Evolutionary conservation across 2,888 invertebrate species (phyloP), one percentile per base, ranked within the genome.

Genomic region (Aquatica leii): DNA sequence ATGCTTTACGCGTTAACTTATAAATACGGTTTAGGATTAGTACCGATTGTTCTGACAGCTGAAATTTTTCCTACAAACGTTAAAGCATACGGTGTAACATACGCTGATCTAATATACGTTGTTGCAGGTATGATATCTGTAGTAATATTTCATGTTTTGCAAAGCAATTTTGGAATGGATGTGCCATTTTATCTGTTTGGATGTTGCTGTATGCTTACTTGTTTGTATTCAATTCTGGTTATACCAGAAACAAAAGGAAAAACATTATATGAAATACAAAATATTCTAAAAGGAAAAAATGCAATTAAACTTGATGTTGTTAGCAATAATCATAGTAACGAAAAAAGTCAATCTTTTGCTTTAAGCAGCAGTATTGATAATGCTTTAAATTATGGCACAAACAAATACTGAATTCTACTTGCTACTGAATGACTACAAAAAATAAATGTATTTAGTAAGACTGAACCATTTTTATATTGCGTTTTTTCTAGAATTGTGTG

Each of bases 41-140:
- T 81, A 0, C 81, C 81, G 0, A 80, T 81, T 50, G 78, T 81
- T 11, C 72, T 81, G 9, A 46, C 20, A 6, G 17, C 46, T 4
- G 46, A 46, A n/a, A 9, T 46, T 9, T 46, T 82, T 62, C 79
- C 82, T 1, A 77, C 81, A 1, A 78, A 78, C 37, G 75, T 82
- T 14, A 82, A 82, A 73, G 81, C 81, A 1, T 75, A 79, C 62
- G 80, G 80, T 2, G 80, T 80, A 79, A 79, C 81, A 0, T 50
- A 78, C 24, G 74, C 80, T 1, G 81, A 81, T 61, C 74, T 74
- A 1, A 75, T 77, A 67, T 81, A 79, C 61, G 79, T 80, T 0
- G 59, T 76, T 2, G 77, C 77, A 18, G 76, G 75, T 14, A 69
- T 77, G 4, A 50, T 78, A 2, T 77, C 79, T 2, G 71, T 80